Base-by-base conservation (phyloP, 2,113 vertebrate species). In the Menidia beryllina region DNA sequence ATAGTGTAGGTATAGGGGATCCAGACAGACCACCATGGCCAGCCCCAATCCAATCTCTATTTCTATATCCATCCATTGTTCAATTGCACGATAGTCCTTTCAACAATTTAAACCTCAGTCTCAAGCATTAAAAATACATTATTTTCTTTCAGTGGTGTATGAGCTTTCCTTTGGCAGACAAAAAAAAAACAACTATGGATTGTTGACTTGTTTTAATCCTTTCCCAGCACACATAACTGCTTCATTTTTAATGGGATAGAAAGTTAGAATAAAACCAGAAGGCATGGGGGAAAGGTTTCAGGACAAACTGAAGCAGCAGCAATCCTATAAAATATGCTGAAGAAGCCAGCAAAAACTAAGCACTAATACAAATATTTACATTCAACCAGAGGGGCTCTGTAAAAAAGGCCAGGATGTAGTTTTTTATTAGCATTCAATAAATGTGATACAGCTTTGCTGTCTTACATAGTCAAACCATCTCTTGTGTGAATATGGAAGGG, bases 161-260 rank as follows among this genome's bases (percentile, higher is more conserved):
- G 82, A 80, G 82, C 64, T 69, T 67, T 75, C 84, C 74, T 60
- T 69, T 52, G 79, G 83, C 78, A 84, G 74, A 65, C 77, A 72
- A 82, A 85, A 86, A 82, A 73, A 79, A 85, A 86, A 82, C 72
- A 79, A 87, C 87, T 75, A 73, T 72, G 81, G 86, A 87, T 86
- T 89, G 87, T 86, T 90, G 88, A 89, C 86, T 89, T 77, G 71
- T 80, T 77, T 73, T 92, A 90, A 91, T 89, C 87, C 81, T 87
- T 69, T 86, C 67, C 70, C 72, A 67, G 72, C 77, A 86, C 82
- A 89, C 88, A 83, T 87, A 82, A 75, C 72, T 69, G 51, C 62
- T 54, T 82, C 23, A 66, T 67, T 84, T 70, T 79, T 74, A 88
- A 87, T 80, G 54, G 77, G 50, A 78, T 62, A 73, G 70, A 62